Base-by-base conservation (phyloP, 2,113 vertebrate genomes). In the Hemicordylus capensis region DNA sequence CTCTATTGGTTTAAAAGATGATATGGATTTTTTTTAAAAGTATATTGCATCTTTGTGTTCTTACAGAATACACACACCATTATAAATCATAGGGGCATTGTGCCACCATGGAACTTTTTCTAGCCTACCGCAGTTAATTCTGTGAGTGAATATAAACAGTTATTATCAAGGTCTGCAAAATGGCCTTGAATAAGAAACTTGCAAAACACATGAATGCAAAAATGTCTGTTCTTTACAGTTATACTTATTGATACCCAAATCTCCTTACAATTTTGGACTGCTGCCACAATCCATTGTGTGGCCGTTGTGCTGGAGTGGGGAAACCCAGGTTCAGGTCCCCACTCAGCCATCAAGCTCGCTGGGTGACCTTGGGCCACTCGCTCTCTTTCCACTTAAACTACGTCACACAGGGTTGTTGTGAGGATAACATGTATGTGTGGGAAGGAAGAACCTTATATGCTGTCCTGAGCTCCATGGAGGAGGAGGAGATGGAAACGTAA, bases 61-160 rank as follows among this genome's bases (percentile, higher is more conserved):
- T 56, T 28, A 69, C 83, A 1, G 26, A 48, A 88, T 64, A 85
- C 58, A 85, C 93, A 37, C 42, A 79, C 0, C 67, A 48, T 86
- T 69, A 82, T 83, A 91, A 88, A 90, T 88, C 85, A n/a, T 92
- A 94, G 94, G 88, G 91, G 91, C 91, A 92, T 95, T 88, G 87
- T 91, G 64, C 89, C 87, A 88, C 90, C 90, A 3, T 22, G 51
- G 72, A 88, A 91, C 81, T 81, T 89, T 89, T 86, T 90, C 70
- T 89, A 58, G 84, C 90, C 87, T 84, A 67, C 82, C 54, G 19
- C 15, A 48, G 31, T 46, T 58, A 44, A 69, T 79, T 78, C 20
- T 67, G 42, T 66, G 82, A 6, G 54, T 90, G 67, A 7, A 73
- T 84, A 85, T 26, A 24, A 79, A 86, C 24, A 81, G n/a, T 84